These are phyloP conservation scores for Puntigrus tetrazona DNA, from an alignment of 2,113 vertebrate species.

Conservation along the genomic window DNA sequence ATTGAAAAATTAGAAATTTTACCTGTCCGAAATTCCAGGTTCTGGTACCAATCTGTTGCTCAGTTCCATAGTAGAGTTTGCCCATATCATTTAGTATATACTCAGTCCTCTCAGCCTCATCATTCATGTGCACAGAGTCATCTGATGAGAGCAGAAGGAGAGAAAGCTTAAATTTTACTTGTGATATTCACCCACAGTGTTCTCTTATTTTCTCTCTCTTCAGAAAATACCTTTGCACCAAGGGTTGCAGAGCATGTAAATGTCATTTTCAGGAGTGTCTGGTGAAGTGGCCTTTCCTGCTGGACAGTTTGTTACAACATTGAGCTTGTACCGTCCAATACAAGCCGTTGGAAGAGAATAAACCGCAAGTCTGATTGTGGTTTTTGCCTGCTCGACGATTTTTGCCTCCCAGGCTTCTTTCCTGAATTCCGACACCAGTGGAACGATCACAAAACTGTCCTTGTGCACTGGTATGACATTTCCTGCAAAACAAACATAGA, in stretches of 20 bases:
- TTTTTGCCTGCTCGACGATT: slow-evolving; percentile 65
- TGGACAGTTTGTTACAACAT: slow-evolving; percentile 64
- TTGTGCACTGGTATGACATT: background rate
- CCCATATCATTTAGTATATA: slow-evolving; percentile 82
- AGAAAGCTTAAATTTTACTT: background rate
- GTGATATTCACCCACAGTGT: background rate
- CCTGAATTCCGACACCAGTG: background rate
- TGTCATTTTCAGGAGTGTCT: slow-evolving; percentile 68
- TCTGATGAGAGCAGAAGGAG: background rate
- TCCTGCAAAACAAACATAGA: slow-evolving; percentile 5
- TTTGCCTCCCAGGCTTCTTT: slow-evolving; percentile 54
- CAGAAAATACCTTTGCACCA: slow-evolving; percentile 60
- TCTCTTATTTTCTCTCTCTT: background rate
- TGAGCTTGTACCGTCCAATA: slow-evolving; percentile 81
- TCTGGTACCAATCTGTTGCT: slow-evolving; percentile 86
- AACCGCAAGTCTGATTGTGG: slow-evolving; percentile 72
- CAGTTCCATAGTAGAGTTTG: slow-evolving; percentile 88
- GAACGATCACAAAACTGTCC: background rate
- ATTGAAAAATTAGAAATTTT: slow-evolving; percentile 46
- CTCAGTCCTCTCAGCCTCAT: background rate
- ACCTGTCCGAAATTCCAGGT: slow-evolving; percentile 89
- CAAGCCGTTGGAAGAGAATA: slow-evolving; percentile 74
- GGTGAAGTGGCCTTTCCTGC: slow-evolving; percentile 67
- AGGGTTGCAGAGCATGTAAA: slow-evolving; percentile 87
- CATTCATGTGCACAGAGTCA: background rate